phyloP scores from a whole-genome alignment of 2,888 invertebrate genomes.

The Caprella mutica region DNA sequence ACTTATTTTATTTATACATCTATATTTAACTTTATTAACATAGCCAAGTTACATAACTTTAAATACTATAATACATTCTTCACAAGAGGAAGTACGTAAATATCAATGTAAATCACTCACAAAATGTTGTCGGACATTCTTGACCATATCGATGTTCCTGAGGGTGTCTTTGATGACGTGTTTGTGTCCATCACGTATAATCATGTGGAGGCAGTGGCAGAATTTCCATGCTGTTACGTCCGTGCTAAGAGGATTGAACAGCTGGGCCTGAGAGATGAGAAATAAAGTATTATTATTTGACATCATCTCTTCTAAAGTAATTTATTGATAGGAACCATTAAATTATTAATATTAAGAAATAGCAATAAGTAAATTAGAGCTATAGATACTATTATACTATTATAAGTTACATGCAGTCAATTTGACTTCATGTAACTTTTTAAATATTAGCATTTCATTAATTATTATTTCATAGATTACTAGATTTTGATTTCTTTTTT shows the following conservation, averaged over 20 bases:
- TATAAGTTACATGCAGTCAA: too few species aligned
- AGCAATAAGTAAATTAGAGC: background rate
- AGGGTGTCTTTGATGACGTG: conserved; percentile 75
- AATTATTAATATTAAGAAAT: too few species aligned
- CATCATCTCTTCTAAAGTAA: too few species aligned
- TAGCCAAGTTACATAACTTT: too few species aligned
- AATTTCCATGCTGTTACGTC: conserved; percentile 91
- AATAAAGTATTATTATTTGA: too few species aligned
- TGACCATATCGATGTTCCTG: conserved; percentile 46
- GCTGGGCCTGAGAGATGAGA: conserved; percentile 8
- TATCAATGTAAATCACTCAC: conserved; percentile 9
- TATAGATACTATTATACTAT: background rate
- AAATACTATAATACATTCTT: too few species aligned
- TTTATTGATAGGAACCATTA: too few species aligned
- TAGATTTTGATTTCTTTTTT: too few species aligned
- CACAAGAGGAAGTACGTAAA: too few species aligned
- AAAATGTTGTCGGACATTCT: conserved; percentile 16
- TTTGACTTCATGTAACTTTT: background rate
- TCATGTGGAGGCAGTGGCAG: conserved; percentile 91
- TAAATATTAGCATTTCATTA: background rate
- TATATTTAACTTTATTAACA: too few species aligned
- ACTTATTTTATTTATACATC: too few species aligned
- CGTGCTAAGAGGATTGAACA: conserved; percentile 20
- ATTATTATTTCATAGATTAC: background rate
- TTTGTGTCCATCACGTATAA: conserved; percentile 86